Conservation (phyloP, 2,888 invertebrate species). For the Rotaria socialis region DNA sequence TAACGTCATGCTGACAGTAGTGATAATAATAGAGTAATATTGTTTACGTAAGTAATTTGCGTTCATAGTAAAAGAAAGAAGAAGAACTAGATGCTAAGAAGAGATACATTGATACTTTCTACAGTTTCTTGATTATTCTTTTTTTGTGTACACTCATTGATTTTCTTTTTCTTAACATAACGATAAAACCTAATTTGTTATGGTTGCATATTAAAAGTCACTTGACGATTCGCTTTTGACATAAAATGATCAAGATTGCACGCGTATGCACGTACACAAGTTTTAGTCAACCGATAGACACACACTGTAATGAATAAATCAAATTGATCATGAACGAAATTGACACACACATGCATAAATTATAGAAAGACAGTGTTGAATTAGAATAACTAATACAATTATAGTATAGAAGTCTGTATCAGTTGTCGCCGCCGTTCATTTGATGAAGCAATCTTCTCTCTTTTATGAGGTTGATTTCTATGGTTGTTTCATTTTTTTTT, state of each 20-base stretch:
- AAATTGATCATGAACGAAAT: neutral
- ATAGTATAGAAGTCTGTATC: neutral
- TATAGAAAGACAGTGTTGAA: neutral
- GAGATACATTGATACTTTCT: neutral
- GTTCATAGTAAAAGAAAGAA: neutral
- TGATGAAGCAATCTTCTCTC: neutral
- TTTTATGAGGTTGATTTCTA: neutral
- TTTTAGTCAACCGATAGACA: neutral
- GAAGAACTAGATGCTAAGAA: neutral
- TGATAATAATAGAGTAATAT: neutral
- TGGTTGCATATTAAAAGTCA: neutral
- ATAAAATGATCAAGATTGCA: neutral
- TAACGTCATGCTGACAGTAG: neutral
- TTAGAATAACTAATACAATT: conserved; percentile 32
- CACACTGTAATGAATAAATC: neutral
- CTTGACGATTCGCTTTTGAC: neutral
- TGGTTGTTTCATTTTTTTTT: conserved; percentile 4
- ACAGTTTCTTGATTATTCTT: neutral
- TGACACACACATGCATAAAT: neutral
- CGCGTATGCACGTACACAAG: neutral
- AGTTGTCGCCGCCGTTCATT: neutral
- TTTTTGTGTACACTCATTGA: neutral
- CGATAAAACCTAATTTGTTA: neutral
- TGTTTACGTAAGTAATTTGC: neutral
- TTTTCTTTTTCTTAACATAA: neutral